phyloP scores from a whole-genome alignment of 2,888 invertebrate species.

The Rhagonycha lutea region DNA sequence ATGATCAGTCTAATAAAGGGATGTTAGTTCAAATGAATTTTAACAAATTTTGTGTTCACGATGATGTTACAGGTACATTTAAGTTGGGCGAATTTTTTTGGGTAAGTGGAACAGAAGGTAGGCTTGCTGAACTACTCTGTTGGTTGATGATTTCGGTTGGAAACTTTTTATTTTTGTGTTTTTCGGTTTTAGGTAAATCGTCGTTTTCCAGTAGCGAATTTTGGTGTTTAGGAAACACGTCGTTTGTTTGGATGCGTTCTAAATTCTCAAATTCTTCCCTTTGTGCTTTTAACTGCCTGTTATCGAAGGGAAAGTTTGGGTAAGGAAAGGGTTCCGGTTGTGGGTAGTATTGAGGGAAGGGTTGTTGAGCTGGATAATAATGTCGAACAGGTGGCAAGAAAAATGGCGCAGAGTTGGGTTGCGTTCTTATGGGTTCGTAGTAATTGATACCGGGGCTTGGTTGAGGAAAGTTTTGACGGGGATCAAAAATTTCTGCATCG shows the following conservation, averaged over 20 bases:
- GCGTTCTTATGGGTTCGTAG: background rate
- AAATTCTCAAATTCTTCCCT: background rate
- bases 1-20: conserved; percentile 25
- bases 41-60: background rate
- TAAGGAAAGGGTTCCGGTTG: background rate
- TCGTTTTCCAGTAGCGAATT: background rate
- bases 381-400: conserved; percentile 2
- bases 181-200: background rate
- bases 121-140: background rate
- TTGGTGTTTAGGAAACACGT: background rate
- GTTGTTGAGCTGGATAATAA: background rate
- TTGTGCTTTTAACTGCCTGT: background rate
- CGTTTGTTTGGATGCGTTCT: background rate
- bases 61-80: conserved; percentile 1
- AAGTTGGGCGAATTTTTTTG: background rate
- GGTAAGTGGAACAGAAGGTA: background rate
- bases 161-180: background rate
- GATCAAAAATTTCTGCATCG: conserved; percentile 46
- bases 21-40: conserved; percentile 18
- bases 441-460: background rate
- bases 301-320: background rate
- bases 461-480: background rate
- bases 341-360: background rate
- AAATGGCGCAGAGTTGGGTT: background rate
- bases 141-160: background rate